Evolutionary conservation across 2,797 vertebrate genomes (phyloP).

Genomic region (Pangasius macronema): DNA sequence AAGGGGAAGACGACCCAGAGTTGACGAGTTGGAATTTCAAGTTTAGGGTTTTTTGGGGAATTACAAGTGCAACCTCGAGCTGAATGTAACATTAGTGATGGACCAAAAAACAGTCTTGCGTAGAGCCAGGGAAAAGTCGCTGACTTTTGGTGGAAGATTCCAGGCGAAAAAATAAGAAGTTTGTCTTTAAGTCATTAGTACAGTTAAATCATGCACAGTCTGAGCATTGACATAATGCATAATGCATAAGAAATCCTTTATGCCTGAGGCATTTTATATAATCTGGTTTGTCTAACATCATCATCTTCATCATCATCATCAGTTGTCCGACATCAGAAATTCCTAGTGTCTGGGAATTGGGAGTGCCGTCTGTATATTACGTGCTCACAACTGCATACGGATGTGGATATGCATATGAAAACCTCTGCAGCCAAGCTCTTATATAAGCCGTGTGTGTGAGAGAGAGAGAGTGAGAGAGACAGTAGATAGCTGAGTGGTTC

Average conservation of each 20-base stretch:
- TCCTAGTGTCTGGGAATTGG: slow-evolving; percentile 5
- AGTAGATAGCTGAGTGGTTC: slow-evolving; percentile 6
- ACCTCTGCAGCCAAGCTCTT: slow-evolving; percentile 48
- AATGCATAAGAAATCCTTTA: background rate
- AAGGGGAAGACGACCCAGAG: too few species aligned
- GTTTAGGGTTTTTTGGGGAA: background rate
- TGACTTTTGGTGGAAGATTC: background rate
- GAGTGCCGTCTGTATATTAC: slow-evolving; percentile 45
- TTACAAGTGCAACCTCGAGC: background rate
- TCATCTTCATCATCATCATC: background rate
- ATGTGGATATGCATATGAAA: slow-evolving; percentile 37
- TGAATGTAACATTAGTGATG: background rate
- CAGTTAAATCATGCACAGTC: too few species aligned
- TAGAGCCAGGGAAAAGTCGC: background rate
- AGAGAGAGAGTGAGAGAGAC: background rate
- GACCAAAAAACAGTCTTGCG: too few species aligned
- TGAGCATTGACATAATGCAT: background rate
- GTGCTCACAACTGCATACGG: slow-evolving; percentile 4
- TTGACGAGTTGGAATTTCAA: background rate
- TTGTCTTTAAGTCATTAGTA: background rate
- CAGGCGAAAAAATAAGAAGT: background rate
- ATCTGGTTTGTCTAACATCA: background rate
- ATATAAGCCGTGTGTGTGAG: slow-evolving; percentile 45
- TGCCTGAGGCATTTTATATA: background rate
- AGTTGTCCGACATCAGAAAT: background rate